phyloP scores from a whole-genome alignment of 2,113 vertebrate genomes.

The Speoplatyrhinus poulsoni region DNA sequence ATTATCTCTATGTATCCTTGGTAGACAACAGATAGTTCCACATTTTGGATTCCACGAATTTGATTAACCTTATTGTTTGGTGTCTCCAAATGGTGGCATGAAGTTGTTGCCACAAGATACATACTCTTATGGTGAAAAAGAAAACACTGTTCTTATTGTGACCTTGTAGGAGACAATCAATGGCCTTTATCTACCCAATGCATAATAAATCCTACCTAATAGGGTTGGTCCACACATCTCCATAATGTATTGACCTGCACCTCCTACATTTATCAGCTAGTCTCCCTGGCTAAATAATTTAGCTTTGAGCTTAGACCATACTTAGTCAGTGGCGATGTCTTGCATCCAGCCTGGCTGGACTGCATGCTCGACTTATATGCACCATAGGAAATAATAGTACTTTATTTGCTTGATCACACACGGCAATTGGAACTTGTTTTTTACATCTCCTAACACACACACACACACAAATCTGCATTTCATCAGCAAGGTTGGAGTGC shows the following conservation, averaged over 20 bases:
- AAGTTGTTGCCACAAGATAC: slow-evolving; percentile 67
- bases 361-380: slow-evolving; percentile 65
- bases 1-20: slow-evolving; percentile 65
- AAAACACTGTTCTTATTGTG: slow-evolving; percentile 58
- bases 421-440: slow-evolving; percentile 35
- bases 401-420: slow-evolving; percentile 43
- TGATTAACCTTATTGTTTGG: slow-evolving; percentile 63
- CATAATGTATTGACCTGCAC: slow-evolving; percentile 76
- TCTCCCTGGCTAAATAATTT: slow-evolving; percentile 79
- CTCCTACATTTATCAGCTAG: slow-evolving; percentile 77
- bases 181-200: slow-evolving; percentile 78
- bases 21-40: slow-evolving; percentile 54
- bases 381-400: slow-evolving; percentile 34
- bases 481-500: slow-evolving; percentile 33
- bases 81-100: slow-evolving; percentile 57
- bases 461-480: slow-evolving; percentile 24
- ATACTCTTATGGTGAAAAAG: slow-evolving; percentile 61
- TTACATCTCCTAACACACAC: slow-evolving; percentile 11
- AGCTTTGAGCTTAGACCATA: slow-evolving; percentile 67
- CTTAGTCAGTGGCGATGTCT: slow-evolving; percentile 63
- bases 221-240: slow-evolving; percentile 70
- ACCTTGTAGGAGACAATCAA: slow-evolving; percentile 78
- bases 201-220: slow-evolving; percentile 76
- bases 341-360: slow-evolving; percentile 15
- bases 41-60: slow-evolving; percentile 59